Evolutionary conservation across 2,113 vertebrate species (phyloP).

Genomic region (Aleadryas rufinucha): DNA sequence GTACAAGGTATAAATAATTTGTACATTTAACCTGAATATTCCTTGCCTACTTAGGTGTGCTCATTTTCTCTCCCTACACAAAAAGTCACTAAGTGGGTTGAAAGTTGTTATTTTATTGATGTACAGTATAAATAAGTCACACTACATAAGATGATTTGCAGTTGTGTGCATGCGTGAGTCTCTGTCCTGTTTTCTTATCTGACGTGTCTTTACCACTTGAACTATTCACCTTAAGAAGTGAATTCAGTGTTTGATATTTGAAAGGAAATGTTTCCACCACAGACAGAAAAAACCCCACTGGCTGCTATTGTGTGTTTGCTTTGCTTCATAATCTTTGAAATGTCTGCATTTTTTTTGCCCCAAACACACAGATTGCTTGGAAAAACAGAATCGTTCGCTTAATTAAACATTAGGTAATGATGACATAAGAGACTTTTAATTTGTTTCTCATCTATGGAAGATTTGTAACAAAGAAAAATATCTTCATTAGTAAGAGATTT

Average conservation of each 20-base stretch:
- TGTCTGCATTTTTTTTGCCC: background rate
- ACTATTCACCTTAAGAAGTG: conserved; percentile 37
- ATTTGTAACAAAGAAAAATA: background rate
- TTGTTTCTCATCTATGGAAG: background rate
- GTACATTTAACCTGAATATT: conserved; percentile 30
- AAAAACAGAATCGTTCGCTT: background rate
- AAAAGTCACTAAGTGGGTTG: conserved; percentile 32
- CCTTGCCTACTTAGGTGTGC: background rate
- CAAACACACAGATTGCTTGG: background rate
- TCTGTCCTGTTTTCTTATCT: background rate
- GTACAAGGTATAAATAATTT: conserved; percentile 50
- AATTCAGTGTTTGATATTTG: conserved; percentile 8
- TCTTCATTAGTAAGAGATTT: background rate
- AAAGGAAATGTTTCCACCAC: background rate
- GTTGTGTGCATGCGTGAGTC: background rate
- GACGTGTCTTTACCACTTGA: background rate
- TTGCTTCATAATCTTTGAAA: background rate
- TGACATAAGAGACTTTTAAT: background rate
- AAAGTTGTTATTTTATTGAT: conserved; percentile 59
- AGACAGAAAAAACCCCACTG: background rate
- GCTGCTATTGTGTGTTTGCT: background rate
- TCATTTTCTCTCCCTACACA: background rate
- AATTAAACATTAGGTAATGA: background rate
- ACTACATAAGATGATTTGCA: background rate
- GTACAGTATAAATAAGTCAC: conserved; percentile 47